Percentiles rank a stretch among this genome's conserved stretches.
Evolutionary conservation across 2,797 vertebrate species (phyloP).

Genomic region (Hippopotamyrus pictus): DNA sequence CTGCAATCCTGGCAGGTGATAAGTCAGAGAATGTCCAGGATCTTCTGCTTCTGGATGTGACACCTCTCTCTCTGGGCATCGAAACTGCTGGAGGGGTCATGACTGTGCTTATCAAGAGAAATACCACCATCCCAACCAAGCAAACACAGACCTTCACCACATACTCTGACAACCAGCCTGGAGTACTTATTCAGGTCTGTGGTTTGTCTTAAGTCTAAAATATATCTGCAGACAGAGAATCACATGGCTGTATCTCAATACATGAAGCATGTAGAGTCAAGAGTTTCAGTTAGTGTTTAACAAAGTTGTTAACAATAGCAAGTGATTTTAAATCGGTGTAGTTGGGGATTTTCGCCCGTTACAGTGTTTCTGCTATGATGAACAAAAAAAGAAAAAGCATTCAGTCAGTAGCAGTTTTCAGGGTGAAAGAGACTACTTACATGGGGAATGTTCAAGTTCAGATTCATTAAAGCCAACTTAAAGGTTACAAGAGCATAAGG

Average conservation of each 20-base stretch:
- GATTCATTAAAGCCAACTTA: not conserved
- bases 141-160: constrained; percentile 76
- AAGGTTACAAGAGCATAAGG: not conserved
- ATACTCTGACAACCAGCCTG: constrained; percentile 73
- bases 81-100: constrained; percentile 75
- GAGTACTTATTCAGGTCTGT: constrained; percentile 69
- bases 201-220: not conserved
- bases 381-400: not conserved
- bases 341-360: not conserved
- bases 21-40: constrained; percentile 77
- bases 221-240: not conserved
- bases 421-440: not conserved
- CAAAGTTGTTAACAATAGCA: too few relatives aligned
- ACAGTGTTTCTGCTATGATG: not conserved
- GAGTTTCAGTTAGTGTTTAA: not conserved
- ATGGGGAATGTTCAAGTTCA: not conserved
- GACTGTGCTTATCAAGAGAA: constrained; percentile 75
- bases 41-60: constrained; percentile 70
- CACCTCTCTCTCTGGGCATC: constrained; percentile 70
- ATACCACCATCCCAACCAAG: constrained; percentile 74
- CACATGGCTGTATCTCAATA: not conserved
- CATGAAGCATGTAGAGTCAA: not conserved
- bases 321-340: not conserved
- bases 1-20: constrained; percentile 71
- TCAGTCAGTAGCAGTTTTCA: not conserved